Conservation (phyloP, 2,797 vertebrate species). For the Chlorospingus flavigularis region DNA sequence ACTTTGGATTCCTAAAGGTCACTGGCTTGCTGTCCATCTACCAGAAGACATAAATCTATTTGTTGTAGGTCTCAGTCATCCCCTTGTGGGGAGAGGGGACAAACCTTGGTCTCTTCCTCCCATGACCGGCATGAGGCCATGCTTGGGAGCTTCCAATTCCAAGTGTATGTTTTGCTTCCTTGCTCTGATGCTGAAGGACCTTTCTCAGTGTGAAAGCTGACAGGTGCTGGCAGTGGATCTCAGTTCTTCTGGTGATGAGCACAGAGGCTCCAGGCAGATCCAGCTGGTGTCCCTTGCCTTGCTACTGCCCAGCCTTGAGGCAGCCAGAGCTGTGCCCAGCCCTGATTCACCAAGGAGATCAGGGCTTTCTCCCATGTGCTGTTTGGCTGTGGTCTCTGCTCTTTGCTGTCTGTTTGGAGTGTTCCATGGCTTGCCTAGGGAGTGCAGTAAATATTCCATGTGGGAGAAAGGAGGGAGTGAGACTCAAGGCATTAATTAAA, state of each 20-base stretch:
- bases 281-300: not conserved
- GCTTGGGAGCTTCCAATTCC: not conserved
- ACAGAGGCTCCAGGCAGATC: not conserved
- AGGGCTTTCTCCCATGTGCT: not conserved
- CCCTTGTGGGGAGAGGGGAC: not conserved
- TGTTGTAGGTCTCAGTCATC: not conserved
- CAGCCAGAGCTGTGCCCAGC: not conserved
- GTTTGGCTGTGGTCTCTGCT: not conserved
- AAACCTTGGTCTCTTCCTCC: not conserved
- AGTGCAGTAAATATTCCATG: not conserved
- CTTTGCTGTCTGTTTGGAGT: not conserved
- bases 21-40: not conserved
- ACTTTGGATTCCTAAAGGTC: not conserved
- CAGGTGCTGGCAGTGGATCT: not conserved
- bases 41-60: not conserved
- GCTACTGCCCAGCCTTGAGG: not conserved
- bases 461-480: not conserved
- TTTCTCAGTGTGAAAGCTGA: not conserved
- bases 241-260: not conserved
- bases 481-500: conserved; percentile 12
- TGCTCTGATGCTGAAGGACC: not conserved
- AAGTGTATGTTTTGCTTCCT: not conserved
- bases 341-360: not conserved
- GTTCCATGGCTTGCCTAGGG: not conserved
- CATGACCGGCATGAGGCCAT: fast-evolving